Conservation (phyloP, 2,888 invertebrate species). For the Steinernema scapterisci region DNA sequence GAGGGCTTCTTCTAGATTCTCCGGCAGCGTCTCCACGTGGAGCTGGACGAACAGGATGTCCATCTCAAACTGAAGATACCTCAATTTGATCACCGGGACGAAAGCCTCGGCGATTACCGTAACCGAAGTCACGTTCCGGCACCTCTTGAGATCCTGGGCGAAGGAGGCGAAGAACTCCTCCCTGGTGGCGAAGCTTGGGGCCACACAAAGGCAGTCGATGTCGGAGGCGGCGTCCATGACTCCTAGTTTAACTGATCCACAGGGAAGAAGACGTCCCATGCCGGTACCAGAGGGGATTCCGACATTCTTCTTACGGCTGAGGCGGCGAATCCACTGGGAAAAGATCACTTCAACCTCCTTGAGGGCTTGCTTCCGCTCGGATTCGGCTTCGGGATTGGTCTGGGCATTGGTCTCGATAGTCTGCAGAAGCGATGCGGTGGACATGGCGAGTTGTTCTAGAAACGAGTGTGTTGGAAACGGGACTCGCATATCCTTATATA, state of each 20-base stretch:
- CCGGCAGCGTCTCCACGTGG: conserved; percentile 84
- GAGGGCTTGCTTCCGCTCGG: too few species aligned
- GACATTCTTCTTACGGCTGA: too few species aligned
- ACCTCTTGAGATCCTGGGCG: conserved; percentile 82
- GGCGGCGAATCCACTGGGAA: too few species aligned
- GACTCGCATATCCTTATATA: too few species aligned
- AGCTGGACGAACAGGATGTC: conserved; percentile 93
- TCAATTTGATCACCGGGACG: conserved; percentile 98
- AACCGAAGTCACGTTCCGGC: conserved; percentile 69
- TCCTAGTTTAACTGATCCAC: conserved; percentile 89
- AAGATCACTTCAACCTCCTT: too few species aligned
- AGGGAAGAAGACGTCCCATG: conserved; percentile 98
- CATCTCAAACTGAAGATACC: conserved; percentile 92
- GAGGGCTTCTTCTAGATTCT: conserved; percentile 83
- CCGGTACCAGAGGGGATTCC: too few species aligned
- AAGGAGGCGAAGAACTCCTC: conserved; percentile 92
- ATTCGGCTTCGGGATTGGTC: too few species aligned
- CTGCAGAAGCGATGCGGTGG: too few species aligned
- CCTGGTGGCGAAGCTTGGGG: conserved; percentile 90
- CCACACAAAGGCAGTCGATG: conserved; percentile 97
- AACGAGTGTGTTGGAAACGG: too few species aligned
- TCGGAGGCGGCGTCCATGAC: conserved; percentile 97
- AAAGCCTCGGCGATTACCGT: conserved; percentile 93
- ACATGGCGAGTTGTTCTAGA: too few species aligned
- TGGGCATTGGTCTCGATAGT: too few species aligned